Base-by-base conservation (phyloP, 2,888 invertebrate species). In the Augiades crinisus region DNA sequence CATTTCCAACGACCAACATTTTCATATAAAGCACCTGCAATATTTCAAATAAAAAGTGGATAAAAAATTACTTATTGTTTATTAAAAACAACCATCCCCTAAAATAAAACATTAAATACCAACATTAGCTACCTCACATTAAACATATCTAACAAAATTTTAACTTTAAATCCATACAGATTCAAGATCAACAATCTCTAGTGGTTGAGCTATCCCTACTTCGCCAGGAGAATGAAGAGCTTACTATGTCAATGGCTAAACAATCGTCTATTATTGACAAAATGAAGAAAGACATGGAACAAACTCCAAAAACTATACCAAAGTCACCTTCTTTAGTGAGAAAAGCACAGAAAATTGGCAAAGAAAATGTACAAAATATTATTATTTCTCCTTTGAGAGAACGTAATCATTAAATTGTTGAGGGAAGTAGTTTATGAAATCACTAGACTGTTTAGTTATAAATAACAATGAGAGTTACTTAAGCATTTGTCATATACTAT, bases 181-280 rank as follows among this genome's bases (percentile, higher is more conserved):
- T 89, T 47, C 83, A 88, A 68, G 89, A 89, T 55, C 89, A 89
- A 57, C 89, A 88, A 52, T 88, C 88, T 0, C 60, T 89, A 10
- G 89, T 88, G 1, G 86, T 88, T 0, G 89, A 89, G 54, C 60
- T 89, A 17, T 88, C 89, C 7, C 61, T 89, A 8, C 79, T 89
- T 22, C 86, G 88, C 1, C 89, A 89, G 64, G 89, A 89, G 63
- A 89, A 89, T 53, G 88, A 89, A 57, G 89, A 89, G 57, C 63
- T 89, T 14, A 68, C 84, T 1, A 77, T 88, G 79, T 78, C 83
- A 0, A 67, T 82, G 1, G 87, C 87, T 4, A 88, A 83, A 53
- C 88, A 89, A 57, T 76, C 83, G 0, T 89, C 88, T 1, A 64
- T 88, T 21, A 75, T 89, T 38, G 89, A 89, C 49, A 82, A 88